Percentiles rank a stretch among this genome's conserved stretches.
phyloP scores from a whole-genome alignment of 2,888 invertebrate species.

The Lasioglossum zephyrum region DNA sequence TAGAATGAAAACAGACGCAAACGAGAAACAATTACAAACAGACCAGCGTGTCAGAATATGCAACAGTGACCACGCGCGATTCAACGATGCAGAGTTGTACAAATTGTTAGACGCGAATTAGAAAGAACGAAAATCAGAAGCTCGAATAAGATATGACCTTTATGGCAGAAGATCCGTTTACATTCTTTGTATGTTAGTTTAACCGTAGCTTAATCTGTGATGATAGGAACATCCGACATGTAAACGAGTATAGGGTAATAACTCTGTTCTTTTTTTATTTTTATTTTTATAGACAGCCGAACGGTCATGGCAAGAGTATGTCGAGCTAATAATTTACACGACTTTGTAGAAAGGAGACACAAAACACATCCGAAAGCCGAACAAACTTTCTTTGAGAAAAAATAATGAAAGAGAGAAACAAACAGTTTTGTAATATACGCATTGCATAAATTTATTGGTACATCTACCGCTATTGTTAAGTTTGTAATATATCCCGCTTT shows the following conservation, averaged over 20 bases:
- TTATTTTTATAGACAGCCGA: not conserved
- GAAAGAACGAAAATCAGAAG: conserved; percentile 26
- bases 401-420: conserved; percentile 21
- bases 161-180: not conserved
- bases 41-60: conserved; percentile 66
- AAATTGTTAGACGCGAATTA: conserved; percentile 7
- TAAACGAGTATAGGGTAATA: not conserved
- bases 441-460: conserved; percentile 75
- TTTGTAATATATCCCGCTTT: conserved; percentile 68
- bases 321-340: conserved; percentile 5
- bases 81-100: conserved; percentile 29
- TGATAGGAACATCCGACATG: not conserved
- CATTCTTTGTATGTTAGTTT: not conserved
- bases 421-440: conserved; percentile 76
- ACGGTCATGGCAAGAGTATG: not conserved
- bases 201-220: not conserved
- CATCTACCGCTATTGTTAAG: conserved; percentile 66
- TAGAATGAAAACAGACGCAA: conserved; percentile 1
- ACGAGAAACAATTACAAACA: conserved; percentile 21
- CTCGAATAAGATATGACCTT: not conserved
- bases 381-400: conserved; percentile 60
- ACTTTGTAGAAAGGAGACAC: not conserved
- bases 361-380: conserved; percentile 22
- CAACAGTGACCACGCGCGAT: conserved; percentile 46
- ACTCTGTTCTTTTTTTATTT: not conserved